Conservation (phyloP, 2,797 vertebrate species). For the Echiichthys vipera region DNA sequence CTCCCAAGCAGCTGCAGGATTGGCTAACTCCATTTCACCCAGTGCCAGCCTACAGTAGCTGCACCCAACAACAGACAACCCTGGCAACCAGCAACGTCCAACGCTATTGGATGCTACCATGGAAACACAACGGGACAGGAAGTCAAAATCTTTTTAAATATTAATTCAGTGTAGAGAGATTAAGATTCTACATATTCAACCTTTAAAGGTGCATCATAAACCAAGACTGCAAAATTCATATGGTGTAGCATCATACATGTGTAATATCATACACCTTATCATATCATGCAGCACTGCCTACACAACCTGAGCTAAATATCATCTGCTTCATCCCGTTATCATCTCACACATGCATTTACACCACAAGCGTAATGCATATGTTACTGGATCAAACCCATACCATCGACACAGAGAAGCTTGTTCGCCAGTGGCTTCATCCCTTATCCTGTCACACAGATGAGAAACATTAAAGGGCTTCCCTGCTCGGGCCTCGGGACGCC, state of each 20-base stretch:
- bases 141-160: too few species aligned
- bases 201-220: not conserved
- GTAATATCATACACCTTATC: slow-evolving; percentile 1
- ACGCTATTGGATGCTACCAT: too few species aligned
- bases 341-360: slow-evolving; percentile 13
- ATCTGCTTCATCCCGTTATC: slow-evolving; percentile 44
- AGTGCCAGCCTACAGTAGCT: too few species aligned
- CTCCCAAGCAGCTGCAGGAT: too few species aligned
- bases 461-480: slow-evolving; percentile 45
- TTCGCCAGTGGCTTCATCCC: slow-evolving; percentile 29
- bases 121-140: too few species aligned
- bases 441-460: slow-evolving; percentile 54
- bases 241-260: too few species aligned
- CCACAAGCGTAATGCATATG: slow-evolving; percentile 1
- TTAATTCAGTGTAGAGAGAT: too few species aligned
- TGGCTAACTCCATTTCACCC: too few species aligned
- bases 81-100: too few species aligned
- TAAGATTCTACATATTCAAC: too few species aligned
- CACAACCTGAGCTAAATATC: slow-evolving; percentile 9
- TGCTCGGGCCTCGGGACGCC: slow-evolving; percentile 5
- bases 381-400: slow-evolving; percentile 10
- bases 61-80: too few species aligned
- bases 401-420: slow-evolving; percentile 12
- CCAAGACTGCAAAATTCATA: not conserved
- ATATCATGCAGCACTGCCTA: not conserved